phyloP scores from a whole-genome alignment of 2,113 vertebrate species.

The Grallaria varia region DNA sequence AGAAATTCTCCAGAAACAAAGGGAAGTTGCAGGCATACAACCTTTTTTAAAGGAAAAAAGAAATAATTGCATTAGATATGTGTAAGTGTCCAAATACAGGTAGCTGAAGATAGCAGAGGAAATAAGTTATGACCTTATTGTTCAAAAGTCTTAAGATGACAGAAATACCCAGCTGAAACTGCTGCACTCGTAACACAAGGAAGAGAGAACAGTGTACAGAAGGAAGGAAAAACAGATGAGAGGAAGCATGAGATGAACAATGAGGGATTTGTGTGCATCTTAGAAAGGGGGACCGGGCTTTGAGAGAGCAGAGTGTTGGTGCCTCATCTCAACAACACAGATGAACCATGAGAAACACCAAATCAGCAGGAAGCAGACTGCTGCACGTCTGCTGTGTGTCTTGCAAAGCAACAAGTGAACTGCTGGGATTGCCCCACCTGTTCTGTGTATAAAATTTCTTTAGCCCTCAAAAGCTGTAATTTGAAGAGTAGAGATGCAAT shows the following conservation, averaged over 20 bases:
- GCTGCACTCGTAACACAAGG: background rate
- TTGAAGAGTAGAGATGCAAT: background rate
- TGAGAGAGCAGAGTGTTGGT: background rate
- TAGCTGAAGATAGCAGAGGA: background rate
- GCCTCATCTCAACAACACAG: background rate
- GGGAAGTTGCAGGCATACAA: background rate
- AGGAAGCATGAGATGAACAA: background rate
- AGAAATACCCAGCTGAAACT: background rate
- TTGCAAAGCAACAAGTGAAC: background rate
- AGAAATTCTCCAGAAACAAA: background rate
- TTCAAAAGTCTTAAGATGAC: background rate
- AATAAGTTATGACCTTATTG: background rate
- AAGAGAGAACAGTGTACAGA: background rate
- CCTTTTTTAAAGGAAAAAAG: background rate
- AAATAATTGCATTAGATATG: background rate
- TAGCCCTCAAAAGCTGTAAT: background rate
- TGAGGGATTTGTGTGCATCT: background rate
- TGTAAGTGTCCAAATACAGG: background rate
- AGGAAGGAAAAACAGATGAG: background rate
- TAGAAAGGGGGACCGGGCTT: background rate
- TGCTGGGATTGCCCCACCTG: background rate
- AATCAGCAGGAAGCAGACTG: background rate
- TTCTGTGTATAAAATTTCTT: background rate
- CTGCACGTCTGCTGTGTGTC: background rate
- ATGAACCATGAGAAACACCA: rapidly evolving